Evolutionary conservation across 2,797 vertebrate genomes (phyloP).

Genomic region (Sebastolobus alascanus): DNA sequence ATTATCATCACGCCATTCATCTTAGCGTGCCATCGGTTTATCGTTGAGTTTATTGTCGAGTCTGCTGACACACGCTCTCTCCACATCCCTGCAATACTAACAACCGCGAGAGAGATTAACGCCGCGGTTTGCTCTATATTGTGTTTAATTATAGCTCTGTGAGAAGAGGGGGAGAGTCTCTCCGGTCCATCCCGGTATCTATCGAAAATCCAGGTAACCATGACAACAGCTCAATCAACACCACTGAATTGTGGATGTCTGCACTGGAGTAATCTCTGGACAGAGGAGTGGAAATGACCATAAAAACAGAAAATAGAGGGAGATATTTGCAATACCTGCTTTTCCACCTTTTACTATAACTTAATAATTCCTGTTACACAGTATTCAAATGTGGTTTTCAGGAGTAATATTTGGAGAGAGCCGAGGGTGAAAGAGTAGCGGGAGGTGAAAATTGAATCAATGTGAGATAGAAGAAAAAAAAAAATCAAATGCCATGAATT

Average conservation of each 20-base stretch:
- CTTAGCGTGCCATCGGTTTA: background rate
- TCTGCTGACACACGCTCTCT: background rate
- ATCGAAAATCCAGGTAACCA: conserved; percentile 79
- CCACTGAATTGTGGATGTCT: conserved; percentile 60
- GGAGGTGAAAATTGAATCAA: conserved; percentile 20
- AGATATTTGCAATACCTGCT: background rate
- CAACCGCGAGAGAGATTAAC: conserved; percentile 53
- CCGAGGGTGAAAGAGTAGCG: background rate
- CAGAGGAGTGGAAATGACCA: conserved; percentile 8
- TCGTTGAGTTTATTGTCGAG: background rate
- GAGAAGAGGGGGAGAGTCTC: conserved; percentile 62
- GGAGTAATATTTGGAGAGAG: conserved; percentile 19
- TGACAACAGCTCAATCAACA: conserved; percentile 82
- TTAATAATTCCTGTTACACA: conserved; percentile 14
- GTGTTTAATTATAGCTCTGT: conserved; percentile 83
- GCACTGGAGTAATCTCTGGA: conserved; percentile 31
- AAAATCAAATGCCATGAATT: conserved; percentile 55
- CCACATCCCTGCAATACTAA: conserved; percentile 20
- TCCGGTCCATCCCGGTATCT: conserved; percentile 60
- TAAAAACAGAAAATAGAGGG: background rate
- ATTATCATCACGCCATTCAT: background rate
- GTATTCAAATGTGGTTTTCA: conserved; percentile 25
- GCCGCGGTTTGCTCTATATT: conserved; percentile 67
- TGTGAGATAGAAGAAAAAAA: background rate
- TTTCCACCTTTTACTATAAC: background rate